Percentiles rank a stretch among this genome's conserved stretches.
Evolutionary conservation across 1,140 invertebrate species (phyloP).

Genomic region (Nephila pilipes): DNA sequence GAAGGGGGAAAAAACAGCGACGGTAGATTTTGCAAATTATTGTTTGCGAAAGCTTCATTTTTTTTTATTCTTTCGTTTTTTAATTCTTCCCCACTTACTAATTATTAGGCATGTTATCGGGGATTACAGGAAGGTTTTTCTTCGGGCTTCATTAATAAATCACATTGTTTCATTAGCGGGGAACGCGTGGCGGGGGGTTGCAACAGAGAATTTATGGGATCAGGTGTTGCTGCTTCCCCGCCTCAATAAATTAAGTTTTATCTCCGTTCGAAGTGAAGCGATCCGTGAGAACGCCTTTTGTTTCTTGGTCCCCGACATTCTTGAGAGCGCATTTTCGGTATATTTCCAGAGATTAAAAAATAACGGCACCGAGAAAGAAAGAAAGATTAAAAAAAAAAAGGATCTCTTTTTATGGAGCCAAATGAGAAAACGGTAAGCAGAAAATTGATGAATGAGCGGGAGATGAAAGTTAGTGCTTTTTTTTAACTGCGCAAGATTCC

Average conservation of each 20-base stretch:
- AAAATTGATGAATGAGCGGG: conserved; percentile 3
- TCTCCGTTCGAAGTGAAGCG: neutral
- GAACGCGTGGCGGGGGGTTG: neutral
- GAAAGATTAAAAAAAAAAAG: neutral
- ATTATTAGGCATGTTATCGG: conserved; percentile 56
- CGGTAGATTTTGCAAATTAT: conserved; percentile 31
- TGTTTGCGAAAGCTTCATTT: neutral
- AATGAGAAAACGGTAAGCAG: neutral
- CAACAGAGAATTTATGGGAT: neutral
- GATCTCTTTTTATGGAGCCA: neutral
- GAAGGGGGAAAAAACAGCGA: neutral
- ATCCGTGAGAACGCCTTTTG: neutral
- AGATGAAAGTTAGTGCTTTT: neutral
- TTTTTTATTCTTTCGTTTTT: neutral
- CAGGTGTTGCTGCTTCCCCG: conserved; percentile 9
- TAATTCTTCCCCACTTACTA: neutral
- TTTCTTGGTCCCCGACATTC: neutral
- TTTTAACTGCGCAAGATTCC: neutral
- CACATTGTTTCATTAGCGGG: conserved; percentile 36
- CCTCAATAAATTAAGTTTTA: conserved; percentile 22
- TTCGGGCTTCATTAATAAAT: conserved; percentile 23
- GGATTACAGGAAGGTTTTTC: conserved; percentile 32
- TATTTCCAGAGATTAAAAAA: neutral
- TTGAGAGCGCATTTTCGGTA: neutral
- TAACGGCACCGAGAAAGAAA: neutral